Evolutionary conservation across 2,888 invertebrate genomes (phyloP).

Genomic region (Dolomedes plantarius): DNA sequence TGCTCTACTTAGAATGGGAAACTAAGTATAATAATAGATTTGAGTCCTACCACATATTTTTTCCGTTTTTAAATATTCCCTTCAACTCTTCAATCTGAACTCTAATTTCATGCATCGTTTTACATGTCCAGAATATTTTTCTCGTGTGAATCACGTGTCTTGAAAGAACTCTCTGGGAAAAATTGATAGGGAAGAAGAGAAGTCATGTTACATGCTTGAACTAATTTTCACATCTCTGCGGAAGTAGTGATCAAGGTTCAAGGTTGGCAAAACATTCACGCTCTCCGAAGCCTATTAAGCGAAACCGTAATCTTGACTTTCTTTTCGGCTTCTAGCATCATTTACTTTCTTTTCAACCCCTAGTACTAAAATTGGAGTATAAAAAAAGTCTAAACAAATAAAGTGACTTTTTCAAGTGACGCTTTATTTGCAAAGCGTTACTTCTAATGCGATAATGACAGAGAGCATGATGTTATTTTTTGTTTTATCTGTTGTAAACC

Average conservation of each 20-base stretch:
- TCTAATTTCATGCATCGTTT: neutral
- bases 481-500: too few species aligned
- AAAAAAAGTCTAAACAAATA: neutral
- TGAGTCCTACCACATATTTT: too few species aligned
- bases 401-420: neutral
- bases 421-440: neutral
- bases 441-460: neutral
- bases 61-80: too few species aligned
- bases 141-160: neutral
- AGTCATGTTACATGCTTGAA: neutral
- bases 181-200: neutral
- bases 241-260: neutral
- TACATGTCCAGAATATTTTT: neutral
- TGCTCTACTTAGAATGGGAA: too few species aligned
- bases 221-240: neutral
- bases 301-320: slow-evolving; percentile 8
- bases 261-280: neutral
- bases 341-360: neutral
- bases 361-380: neutral
- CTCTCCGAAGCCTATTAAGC: neutral
- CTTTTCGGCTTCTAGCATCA: neutral
- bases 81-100: too few species aligned
- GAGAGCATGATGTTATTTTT: too few species aligned
- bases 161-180: neutral
- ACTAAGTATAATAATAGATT: too few species aligned